Conservation (phyloP, 2,888 invertebrate species). For the Campopleginae sp. region DNA sequence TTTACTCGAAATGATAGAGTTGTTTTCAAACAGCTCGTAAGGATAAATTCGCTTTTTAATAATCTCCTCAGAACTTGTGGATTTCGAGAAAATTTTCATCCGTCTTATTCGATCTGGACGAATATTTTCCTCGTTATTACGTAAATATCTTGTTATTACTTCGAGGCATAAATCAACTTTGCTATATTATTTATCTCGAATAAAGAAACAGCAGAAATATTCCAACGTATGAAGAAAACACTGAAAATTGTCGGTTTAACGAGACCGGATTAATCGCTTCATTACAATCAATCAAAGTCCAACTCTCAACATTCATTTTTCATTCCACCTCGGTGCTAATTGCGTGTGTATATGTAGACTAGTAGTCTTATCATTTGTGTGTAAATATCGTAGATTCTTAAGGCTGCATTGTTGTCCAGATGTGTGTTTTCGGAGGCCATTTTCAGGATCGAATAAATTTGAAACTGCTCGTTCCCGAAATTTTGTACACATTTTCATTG, state of each 20-base stretch:
- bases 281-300: slow-evolving; percentile 60
- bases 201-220: background rate
- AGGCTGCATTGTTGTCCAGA: slow-evolving; percentile 27
- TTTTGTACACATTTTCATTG: too few species aligned
- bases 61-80: background rate
- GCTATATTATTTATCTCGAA: background rate
- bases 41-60: background rate
- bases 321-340: slow-evolving; percentile 80
- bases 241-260: background rate
- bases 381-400: slow-evolving; percentile 76
- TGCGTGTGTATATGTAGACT: slow-evolving; percentile 78
- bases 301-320: slow-evolving; percentile 56
- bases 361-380: slow-evolving; percentile 63
- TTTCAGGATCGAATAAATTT: too few species aligned
- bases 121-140: slow-evolving; percentile 3
- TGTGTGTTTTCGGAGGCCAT: too few species aligned
- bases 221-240: background rate
- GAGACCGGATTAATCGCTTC: background rate
- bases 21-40: slow-evolving; percentile 4
- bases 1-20: slow-evolving; percentile 32
- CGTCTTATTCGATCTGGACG: background rate
- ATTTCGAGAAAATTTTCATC: background rate
- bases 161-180: background rate
- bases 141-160: slow-evolving; percentile 56
- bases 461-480: too few species aligned